These are phyloP conservation scores for Gerris lacustris DNA, from an alignment of 2,888 invertebrate species.

Conservation along the genomic window DNA sequence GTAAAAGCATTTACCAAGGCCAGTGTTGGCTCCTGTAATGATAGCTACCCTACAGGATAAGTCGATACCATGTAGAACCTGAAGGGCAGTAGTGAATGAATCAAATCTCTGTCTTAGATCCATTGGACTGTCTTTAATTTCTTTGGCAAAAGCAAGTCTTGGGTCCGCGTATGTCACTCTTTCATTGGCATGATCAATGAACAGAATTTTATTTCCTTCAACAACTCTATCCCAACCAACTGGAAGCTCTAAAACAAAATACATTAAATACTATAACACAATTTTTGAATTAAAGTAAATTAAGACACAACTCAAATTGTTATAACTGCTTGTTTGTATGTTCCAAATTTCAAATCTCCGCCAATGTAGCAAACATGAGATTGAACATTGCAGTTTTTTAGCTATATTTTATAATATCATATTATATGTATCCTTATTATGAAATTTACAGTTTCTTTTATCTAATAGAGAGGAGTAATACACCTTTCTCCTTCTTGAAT, in stretches of 20 bases:
- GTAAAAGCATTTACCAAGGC: conserved; percentile 52
- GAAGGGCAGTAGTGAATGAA: conserved; percentile 67
- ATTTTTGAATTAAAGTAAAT: background rate
- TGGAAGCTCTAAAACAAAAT: conserved; percentile 52
- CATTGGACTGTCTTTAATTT: conserved; percentile 56
- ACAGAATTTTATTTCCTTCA: conserved; percentile 59
- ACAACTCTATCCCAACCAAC: conserved; percentile 76
- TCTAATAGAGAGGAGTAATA: too few species aligned
- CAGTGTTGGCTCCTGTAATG: conserved; percentile 81
- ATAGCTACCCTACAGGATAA: conserved; percentile 70
- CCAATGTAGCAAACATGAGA: too few species aligned
- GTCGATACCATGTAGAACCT: conserved; percentile 78
- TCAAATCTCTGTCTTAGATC: conserved; percentile 79
- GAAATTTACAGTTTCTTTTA: too few species aligned
- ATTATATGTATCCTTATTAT: too few species aligned
- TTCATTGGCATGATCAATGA: conserved; percentile 62
- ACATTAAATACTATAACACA: conserved; percentile 16
- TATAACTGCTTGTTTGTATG: background rate
- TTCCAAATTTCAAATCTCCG: too few species aligned
- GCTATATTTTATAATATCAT: too few species aligned
- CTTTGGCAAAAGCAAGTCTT: conserved; percentile 77
- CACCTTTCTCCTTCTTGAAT: too few species aligned
- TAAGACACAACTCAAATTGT: conserved; percentile 31
- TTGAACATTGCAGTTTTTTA: too few species aligned
- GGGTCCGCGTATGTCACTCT: conserved; percentile 81